These are phyloP conservation scores for Pristionchus japonicus DNA, from an alignment of 2,888 invertebrate genomes.

Conservation along the genomic window DNA sequence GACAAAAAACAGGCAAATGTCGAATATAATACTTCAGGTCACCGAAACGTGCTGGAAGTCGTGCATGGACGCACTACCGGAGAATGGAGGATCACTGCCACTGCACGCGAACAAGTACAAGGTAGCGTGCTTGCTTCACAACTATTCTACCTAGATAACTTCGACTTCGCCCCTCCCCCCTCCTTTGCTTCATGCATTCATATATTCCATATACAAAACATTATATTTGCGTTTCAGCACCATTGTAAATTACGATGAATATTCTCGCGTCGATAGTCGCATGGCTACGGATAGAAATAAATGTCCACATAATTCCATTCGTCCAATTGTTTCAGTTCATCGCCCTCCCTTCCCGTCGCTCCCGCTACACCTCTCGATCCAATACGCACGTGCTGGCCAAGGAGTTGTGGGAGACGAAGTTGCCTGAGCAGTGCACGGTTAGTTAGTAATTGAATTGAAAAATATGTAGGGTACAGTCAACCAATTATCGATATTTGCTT, in stretches of 20 bases:
- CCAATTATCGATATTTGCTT: too few relatives aligned
- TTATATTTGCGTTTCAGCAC: too few relatives aligned
- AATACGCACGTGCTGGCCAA: conserved; percentile 29
- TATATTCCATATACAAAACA: too few relatives aligned
- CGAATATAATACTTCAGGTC: not conserved
- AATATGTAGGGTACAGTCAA: too few relatives aligned
- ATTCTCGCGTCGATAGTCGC: too few relatives aligned
- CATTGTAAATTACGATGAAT: too few relatives aligned
- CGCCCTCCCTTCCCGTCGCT: not conserved
- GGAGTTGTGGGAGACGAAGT: not conserved
- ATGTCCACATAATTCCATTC: too few relatives aligned
- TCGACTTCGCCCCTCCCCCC: too few relatives aligned
- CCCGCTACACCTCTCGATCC: conserved; percentile 24
- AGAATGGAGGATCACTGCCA: not conserved
- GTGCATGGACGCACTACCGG: not conserved
- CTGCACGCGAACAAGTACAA: conserved; percentile 36
- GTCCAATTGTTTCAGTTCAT: not conserved
- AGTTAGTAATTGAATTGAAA: not conserved
- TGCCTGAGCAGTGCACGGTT: conserved; percentile 13
- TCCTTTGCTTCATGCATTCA: too few relatives aligned
- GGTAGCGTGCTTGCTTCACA: not conserved
- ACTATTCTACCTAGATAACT: too few relatives aligned
- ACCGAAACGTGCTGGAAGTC: conserved; percentile 33
- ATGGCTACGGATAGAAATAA: too few relatives aligned
- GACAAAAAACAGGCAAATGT: too few relatives aligned